These are phyloP conservation scores for Otis tarda DNA, from an alignment of 2,113 vertebrate genomes.

Conservation along the genomic window DNA sequence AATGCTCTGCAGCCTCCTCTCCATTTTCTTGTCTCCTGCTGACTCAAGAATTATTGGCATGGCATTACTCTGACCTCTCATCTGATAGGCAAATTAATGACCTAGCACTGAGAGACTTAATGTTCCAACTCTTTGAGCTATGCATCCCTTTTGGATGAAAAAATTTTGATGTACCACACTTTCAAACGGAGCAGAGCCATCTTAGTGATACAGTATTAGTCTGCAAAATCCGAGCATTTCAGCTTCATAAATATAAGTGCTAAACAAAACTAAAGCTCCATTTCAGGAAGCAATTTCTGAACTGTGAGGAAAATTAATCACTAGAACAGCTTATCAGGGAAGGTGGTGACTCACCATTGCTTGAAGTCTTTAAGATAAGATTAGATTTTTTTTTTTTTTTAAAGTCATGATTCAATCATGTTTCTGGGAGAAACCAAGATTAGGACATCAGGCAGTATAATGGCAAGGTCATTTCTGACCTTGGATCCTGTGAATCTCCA, in stretches of 20 bases:
- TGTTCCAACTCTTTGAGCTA: not conserved
- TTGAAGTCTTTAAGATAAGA: conserved; percentile 60
- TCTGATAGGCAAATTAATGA: not conserved
- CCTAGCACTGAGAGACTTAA: not conserved
- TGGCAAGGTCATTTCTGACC: conserved; percentile 1
- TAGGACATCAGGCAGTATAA: not conserved
- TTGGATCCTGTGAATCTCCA: not conserved
- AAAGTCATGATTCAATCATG: conserved; percentile 36
- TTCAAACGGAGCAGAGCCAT: not conserved
- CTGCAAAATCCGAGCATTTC: not conserved
- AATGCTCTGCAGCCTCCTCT: not conserved
- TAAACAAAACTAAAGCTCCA: conserved; percentile 56
- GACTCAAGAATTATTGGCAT: not conserved
- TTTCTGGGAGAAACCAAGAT: conserved; percentile 28
- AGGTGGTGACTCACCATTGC: conserved; percentile 64
- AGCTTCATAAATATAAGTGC: conserved; percentile 35
- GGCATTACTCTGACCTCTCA: not conserved
- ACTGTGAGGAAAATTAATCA: conserved; percentile 63
- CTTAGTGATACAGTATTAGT: not conserved
- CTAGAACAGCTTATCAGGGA: conserved; percentile 59
- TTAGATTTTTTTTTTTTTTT: not conserved
- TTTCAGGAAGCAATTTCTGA: conserved; percentile 58
- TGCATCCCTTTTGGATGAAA: not conserved
- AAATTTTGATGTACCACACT: not conserved
- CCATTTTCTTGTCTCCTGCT: not conserved